These are phyloP conservation scores for Saccostrea glomerata DNA, from an alignment of 1,140 invertebrate species.

Conservation along the genomic window DNA sequence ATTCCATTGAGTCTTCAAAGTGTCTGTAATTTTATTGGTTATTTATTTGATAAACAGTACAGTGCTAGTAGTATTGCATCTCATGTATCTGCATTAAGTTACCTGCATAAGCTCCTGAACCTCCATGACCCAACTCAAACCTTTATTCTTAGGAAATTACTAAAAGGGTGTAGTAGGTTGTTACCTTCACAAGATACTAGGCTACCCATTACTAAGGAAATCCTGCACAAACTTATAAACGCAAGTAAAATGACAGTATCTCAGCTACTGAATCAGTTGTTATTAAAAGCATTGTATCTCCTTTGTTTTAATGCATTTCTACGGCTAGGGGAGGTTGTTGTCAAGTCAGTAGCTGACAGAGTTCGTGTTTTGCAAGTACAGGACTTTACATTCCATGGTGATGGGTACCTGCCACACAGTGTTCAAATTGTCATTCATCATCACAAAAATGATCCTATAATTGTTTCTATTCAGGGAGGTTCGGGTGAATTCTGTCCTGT, in stretches of 20 bases:
- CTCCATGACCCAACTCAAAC: constrained; percentile 3
- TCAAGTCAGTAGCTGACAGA: background rate
- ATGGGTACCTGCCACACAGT: background rate
- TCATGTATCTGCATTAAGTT: constrained; percentile 50
- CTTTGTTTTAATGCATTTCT: too few relatives aligned
- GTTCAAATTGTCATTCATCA: background rate
- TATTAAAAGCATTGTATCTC: too few relatives aligned
- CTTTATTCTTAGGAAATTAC: constrained; percentile 46
- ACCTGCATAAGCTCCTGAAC: constrained; percentile 43
- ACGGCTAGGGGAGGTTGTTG: too few relatives aligned
- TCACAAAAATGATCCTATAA: background rate
- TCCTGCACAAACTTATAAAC: too few relatives aligned
- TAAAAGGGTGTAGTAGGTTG: background rate
- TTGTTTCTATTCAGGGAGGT: background rate
- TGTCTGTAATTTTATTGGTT: too few relatives aligned
- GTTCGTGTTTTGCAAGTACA: background rate
- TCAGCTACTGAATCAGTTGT: too few relatives aligned
- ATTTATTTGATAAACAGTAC: background rate
- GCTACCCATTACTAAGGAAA: too few relatives aligned
- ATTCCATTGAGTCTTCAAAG: too few relatives aligned
- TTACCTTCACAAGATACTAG: background rate
- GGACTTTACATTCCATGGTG: background rate
- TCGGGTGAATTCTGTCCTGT: background rate
- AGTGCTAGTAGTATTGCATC: constrained; percentile 30
- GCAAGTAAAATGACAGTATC: too few relatives aligned